Conservation (phyloP, 2,888 invertebrate species). For the Epinotia ramella region DNA sequence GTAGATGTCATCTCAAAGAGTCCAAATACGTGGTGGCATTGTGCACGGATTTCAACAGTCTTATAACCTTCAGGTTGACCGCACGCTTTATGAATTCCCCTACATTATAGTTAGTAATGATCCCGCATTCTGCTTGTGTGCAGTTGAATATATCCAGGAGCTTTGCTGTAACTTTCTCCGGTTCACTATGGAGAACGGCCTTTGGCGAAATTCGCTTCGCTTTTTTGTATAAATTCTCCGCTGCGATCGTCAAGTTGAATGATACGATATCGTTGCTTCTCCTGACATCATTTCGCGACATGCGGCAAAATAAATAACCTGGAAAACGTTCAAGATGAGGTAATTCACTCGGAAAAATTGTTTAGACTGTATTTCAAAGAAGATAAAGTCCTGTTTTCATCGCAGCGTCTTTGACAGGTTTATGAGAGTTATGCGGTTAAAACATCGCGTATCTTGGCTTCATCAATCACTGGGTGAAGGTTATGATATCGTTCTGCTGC, state of each 20-base stretch:
- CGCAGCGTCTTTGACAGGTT: background rate
- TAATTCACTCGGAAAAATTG: constrained; percentile 10
- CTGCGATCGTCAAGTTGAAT: constrained; percentile 65
- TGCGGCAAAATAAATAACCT: constrained; percentile 75
- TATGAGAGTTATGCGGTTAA: constrained; percentile 23
- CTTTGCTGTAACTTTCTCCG: constrained; percentile 64
- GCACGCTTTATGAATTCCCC: constrained; percentile 67
- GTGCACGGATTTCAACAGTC: constrained; percentile 66
- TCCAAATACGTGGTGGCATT: constrained; percentile 73
- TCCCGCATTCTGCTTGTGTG: constrained; percentile 60
- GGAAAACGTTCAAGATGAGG: constrained; percentile 53
- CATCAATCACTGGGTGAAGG: constrained; percentile 37
- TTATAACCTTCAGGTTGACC: constrained; percentile 67
- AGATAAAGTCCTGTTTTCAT: constrained; percentile 26
- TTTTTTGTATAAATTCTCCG: constrained; percentile 69
- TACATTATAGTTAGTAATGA: constrained; percentile 63
- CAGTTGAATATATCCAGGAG: constrained; percentile 71
- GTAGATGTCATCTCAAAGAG: constrained; percentile 68
- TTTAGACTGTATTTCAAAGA: background rate
- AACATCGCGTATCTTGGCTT: constrained; percentile 16
- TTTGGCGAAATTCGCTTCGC: constrained; percentile 71
- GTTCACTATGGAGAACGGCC: constrained; percentile 66
- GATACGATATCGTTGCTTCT: constrained; percentile 66
- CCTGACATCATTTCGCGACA: constrained; percentile 65
- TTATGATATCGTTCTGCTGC: constrained; percentile 8